These are phyloP conservation scores for Bovichtus variegatus DNA, from an alignment of 2,797 vertebrate genomes.

Conservation along the genomic window DNA sequence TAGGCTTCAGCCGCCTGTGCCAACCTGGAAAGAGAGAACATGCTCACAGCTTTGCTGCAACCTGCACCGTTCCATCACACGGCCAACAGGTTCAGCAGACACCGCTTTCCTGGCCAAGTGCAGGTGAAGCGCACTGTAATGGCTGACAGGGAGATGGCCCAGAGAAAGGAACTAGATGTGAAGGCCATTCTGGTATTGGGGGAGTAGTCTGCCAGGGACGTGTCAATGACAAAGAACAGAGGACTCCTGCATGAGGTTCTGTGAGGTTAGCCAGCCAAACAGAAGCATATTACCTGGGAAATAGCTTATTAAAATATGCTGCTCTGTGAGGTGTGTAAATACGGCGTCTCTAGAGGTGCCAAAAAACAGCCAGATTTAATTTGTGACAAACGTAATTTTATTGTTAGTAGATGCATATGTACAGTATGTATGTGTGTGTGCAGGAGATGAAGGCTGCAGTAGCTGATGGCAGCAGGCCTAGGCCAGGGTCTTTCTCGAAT, in stretches of 20 bases:
- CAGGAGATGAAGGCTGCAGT: constrained; percentile 70
- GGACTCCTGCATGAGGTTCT: constrained; percentile 83
- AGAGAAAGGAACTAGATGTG: constrained; percentile 80
- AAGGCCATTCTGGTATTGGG: constrained; percentile 87
- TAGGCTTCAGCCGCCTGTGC: constrained; percentile 36
- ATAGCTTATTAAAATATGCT: constrained; percentile 88
- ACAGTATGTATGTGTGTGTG: constrained; percentile 48
- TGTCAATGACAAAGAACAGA: constrained; percentile 85
- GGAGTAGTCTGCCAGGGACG: constrained; percentile 85
- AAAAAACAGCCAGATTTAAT: constrained; percentile 37
- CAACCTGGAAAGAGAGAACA: constrained; percentile 81
- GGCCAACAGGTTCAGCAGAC: constrained; percentile 88
- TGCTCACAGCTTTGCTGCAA: constrained; percentile 86
- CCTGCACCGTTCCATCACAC: constrained; percentile 87
- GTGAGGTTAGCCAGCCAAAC: constrained; percentile 90
- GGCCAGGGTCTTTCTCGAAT: constrained; percentile 87
- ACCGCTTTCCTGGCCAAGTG: constrained; percentile 82
- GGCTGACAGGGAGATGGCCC: constrained; percentile 84
- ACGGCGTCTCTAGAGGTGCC: constrained; percentile 25
- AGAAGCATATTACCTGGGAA: constrained; percentile 85
- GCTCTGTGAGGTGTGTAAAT: constrained; percentile 64
- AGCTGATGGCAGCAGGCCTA: constrained; percentile 74
- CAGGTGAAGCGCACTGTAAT: constrained; percentile 84
- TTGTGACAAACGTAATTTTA: constrained; percentile 22
- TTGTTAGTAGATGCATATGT: constrained; percentile 31